These are phyloP conservation scores for Rhorus exstirpatorius DNA, from an alignment of 2,888 invertebrate species.

Conservation along the genomic window DNA sequence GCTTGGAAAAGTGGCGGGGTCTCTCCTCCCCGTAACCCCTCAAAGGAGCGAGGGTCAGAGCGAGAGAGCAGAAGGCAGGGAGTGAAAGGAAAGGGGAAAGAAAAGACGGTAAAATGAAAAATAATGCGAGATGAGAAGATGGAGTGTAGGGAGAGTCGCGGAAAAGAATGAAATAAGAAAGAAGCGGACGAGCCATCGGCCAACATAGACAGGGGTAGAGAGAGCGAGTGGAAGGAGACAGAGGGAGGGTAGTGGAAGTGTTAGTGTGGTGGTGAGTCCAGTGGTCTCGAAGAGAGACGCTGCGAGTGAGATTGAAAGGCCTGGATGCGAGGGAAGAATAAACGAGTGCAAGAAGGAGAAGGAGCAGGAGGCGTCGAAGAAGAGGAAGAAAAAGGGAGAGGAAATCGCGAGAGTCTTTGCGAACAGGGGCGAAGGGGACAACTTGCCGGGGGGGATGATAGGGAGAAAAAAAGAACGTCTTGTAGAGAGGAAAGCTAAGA, in stretches of 20 bases:
- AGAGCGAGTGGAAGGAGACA: neutral
- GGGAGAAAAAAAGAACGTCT: slow-evolving; percentile 22
- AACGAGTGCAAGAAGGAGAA: neutral
- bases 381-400: neutral
- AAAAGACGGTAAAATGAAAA: slow-evolving; percentile 49
- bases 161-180: slow-evolving; percentile 39
- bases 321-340: slow-evolving; percentile 21
- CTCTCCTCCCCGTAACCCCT: neutral
- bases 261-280: slow-evolving; percentile 1
- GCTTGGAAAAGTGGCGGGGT: slow-evolving; percentile 29
- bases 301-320: slow-evolving; percentile 51
- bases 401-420: slow-evolving; percentile 24
- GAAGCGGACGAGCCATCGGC: slow-evolving; percentile 35
- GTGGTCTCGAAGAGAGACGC: slow-evolving; percentile 29
- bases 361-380: neutral
- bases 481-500: slow-evolving; percentile 1
- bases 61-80: slow-evolving; percentile 6
- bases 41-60: neutral
- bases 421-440: slow-evolving; percentile 10
- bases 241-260: slow-evolving; percentile 24
- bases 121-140: slow-evolving; percentile 40
- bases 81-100: slow-evolving; percentile 29
- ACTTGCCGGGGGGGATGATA: slow-evolving; percentile 28
- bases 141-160: slow-evolving; percentile 12
- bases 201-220: slow-evolving; percentile 16